These are phyloP conservation scores for Halcyon smyrnensis DNA, from an alignment of 2,797 vertebrate species.

Conservation along the genomic window DNA sequence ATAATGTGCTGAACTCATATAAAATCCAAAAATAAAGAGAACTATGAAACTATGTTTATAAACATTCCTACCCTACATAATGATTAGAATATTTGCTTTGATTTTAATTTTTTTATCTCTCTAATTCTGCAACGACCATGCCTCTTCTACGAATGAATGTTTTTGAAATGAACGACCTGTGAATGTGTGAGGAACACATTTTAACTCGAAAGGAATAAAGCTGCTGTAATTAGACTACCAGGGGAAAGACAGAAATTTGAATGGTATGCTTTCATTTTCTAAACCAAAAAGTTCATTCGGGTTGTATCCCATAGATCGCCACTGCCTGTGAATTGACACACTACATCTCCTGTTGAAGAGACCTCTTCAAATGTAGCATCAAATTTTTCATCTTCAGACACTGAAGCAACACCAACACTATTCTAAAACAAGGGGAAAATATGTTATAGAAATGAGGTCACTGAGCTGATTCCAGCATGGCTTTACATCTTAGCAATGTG, in stretches of 20 bases:
- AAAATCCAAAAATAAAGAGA: constrained; percentile 3
- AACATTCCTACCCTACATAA: background rate
- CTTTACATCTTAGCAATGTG: constrained; percentile 13
- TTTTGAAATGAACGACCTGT: constrained; percentile 24
- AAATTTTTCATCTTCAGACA: background rate
- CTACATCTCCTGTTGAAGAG: constrained; percentile 1
- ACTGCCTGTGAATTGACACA: background rate
- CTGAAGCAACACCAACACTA: background rate
- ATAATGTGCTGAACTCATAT: constrained; percentile 38
- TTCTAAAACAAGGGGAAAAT: background rate
- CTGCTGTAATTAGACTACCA: constrained; percentile 16
- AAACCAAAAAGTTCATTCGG: background rate
- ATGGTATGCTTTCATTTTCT: constrained; percentile 4
- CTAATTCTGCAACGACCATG: background rate
- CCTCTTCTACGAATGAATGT: background rate
- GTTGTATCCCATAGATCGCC: background rate
- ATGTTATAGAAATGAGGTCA: constrained; percentile 8
- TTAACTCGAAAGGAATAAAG: constrained; percentile 43
- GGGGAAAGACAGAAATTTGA: constrained; percentile 33
- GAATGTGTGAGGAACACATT: constrained; percentile 14
- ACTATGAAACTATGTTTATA: background rate
- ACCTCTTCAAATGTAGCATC: background rate
- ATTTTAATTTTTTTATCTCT: background rate
- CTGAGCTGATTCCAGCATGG: background rate
- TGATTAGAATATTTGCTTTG: background rate